Evolutionary conservation across 2,113 vertebrate genomes (phyloP).

Genomic region (Prolemur simus): DNA sequence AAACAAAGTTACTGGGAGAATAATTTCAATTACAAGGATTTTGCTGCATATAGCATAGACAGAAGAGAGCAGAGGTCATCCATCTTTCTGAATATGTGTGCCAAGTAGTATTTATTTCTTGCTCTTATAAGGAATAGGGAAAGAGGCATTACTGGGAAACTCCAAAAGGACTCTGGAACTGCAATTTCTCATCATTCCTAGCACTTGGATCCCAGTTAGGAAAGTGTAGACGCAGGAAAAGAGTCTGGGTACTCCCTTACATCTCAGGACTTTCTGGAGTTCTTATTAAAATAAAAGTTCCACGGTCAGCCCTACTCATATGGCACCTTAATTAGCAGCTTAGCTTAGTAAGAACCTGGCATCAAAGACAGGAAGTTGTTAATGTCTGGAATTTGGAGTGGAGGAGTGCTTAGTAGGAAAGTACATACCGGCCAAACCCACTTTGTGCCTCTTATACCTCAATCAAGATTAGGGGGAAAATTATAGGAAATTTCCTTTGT

Average conservation of each 20-base stretch:
- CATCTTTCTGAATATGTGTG: conserved; percentile 28
- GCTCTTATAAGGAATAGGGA: conserved; percentile 27
- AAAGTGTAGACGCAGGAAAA: neutral
- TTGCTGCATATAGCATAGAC: neutral
- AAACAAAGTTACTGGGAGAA: conserved; percentile 61
- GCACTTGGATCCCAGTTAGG: neutral
- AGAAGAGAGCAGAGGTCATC: conserved; percentile 46
- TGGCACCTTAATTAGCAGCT: neutral
- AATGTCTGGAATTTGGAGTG: neutral
- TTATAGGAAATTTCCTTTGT: neutral
- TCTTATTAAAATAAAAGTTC: neutral
- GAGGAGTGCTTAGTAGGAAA: neutral
- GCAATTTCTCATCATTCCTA: neutral
- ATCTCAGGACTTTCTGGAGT: neutral
- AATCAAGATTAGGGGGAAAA: neutral
- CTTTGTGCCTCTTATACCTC: neutral
- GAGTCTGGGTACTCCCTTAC: neutral
- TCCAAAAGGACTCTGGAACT: neutral
- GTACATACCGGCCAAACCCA: neutral
- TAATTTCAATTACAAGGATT: conserved; percentile 62
- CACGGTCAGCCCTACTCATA: neutral
- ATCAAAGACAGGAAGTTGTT: neutral
- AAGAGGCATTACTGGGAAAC: neutral
- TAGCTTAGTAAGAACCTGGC: neutral
- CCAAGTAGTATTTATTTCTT: conserved; percentile 40